Base-by-base conservation (phyloP, 2,113 vertebrate genomes). In the Microtus pennsylvanicus region DNA sequence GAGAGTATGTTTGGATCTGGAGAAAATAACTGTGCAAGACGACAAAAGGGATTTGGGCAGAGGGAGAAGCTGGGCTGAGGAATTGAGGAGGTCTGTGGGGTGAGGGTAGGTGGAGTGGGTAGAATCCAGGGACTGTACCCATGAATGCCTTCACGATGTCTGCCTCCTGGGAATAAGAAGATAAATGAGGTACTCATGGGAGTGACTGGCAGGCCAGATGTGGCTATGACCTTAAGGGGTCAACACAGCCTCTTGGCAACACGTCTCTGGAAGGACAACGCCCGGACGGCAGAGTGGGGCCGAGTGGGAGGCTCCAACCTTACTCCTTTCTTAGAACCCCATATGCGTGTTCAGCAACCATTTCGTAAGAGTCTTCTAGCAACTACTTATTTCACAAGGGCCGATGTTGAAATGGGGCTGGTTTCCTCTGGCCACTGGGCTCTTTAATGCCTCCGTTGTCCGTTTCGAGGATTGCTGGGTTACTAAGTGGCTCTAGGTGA, bases 381-480 rank as follows among this genome's bases (percentile, higher is more conserved):
- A 35, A 92, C 16, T 45, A 4, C 95, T 91, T 81, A 90, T 94
- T 96, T 86, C 65, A 72, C 6, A 91, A 35, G n/a, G 91, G 76
- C 76, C 65, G 81, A 58, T 67, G 72, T 52, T 35, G 85, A 72
- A 92, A 67, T n/a, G 21, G 69, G 14, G 61, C 69, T 50, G 30
- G 42, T 81, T 87, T 81, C 35, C 38, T 86, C 50, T 38, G 67
- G 22, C 42, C 70, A 12, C 28, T 6, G 69, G 38, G 24, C 24
- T 24, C 19, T 74, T 74, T 3, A 16, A 63, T 72, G 58, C 58
- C 19, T 93, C 45, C 9, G 1, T 38, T 67, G 21, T 33, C n/a
- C 22, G 1, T 30, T 30, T 30, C 42, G 55, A 75, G 47, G 30
- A 9, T 45, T 77, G 16, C 47, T 26, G 69, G 42, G 83, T 42